phyloP scores from a whole-genome alignment of 1,140 invertebrate species.

The Anoplophora glabripennis region DNA sequence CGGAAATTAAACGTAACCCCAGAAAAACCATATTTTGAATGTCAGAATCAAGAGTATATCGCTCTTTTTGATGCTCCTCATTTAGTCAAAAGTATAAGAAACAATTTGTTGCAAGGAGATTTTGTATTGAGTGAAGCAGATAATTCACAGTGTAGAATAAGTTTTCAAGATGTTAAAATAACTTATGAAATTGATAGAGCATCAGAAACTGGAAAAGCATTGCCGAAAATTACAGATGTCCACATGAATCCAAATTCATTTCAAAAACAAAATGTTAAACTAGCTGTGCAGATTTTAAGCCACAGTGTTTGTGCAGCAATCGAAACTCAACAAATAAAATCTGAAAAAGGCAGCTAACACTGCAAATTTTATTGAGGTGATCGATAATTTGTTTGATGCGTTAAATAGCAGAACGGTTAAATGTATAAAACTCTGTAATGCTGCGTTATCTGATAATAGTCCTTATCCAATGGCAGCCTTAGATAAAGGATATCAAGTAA shows the following conservation, averaged over 20 bases:
- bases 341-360: slow-evolving; percentile 20
- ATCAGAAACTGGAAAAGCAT: slow-evolving; percentile 23
- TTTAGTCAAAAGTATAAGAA: no score
- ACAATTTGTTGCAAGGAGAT: no score
- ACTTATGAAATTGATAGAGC: no score
- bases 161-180: no score
- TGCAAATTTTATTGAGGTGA: slow-evolving; percentile 25
- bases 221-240: slow-evolving; percentile 31
- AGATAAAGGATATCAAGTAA: no score
- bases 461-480: no score
- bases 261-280: slow-evolving; percentile 40
- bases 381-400: slow-evolving; percentile 35
- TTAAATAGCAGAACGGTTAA: slow-evolving; percentile 27
- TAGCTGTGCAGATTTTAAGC: slow-evolving; percentile 37
- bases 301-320: slow-evolving; percentile 30
- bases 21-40: no score
- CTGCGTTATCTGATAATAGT: slow-evolving; percentile 8
- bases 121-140: no score
- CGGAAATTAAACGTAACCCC: no score
- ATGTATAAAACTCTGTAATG: slow-evolving; percentile 16
- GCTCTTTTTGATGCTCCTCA: no score
- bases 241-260: slow-evolving; percentile 39
- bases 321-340: slow-evolving; percentile 29
- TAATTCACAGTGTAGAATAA: no score
- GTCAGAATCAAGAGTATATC: no score